Evolutionary conservation across 2,113 vertebrate species (phyloP).

Genomic region (Equus quagga): DNA sequence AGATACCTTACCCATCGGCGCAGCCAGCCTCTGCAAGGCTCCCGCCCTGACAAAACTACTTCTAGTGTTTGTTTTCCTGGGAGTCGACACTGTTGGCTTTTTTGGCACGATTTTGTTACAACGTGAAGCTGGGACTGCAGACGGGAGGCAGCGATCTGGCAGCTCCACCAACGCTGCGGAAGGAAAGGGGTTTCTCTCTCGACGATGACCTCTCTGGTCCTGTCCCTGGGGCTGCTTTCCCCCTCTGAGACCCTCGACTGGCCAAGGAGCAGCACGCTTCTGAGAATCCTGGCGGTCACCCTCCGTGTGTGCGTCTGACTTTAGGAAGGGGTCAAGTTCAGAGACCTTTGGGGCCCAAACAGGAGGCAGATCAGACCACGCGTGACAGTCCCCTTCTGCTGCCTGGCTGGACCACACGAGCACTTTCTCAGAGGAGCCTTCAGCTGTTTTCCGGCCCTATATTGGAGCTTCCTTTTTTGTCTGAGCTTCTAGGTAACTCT

Average conservation of each 20-base stretch:
- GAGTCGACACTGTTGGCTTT: constrained; percentile 48
- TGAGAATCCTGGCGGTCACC: not conserved
- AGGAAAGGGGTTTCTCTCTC: not conserved
- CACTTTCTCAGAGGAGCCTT: not conserved
- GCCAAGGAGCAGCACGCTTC: not conserved
- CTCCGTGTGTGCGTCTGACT: not conserved
- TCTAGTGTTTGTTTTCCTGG: constrained; percentile 67
- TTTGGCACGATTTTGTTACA: constrained; percentile 62
- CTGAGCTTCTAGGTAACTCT: not conserved
- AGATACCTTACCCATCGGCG: constrained; percentile 63
- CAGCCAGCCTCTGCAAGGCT: constrained; percentile 4
- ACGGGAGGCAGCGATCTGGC: constrained; percentile 58
- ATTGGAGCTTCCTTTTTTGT: not conserved
- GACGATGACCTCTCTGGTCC: not conserved
- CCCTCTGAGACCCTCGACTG: not conserved
- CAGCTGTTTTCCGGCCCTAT: not conserved
- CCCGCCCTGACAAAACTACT: constrained; percentile 14
- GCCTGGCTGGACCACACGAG: not conserved
- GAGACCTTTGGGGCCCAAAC: not conserved
- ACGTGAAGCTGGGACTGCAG: constrained; percentile 50
- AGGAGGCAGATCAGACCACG: not conserved
- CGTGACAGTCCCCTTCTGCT: too few relatives aligned
- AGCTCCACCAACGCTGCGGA: constrained; percentile 64
- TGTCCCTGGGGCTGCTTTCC: not conserved
- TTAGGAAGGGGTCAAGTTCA: not conserved